Conservation (phyloP, 2,888 invertebrate species). For the Xestoiulus laeticollis region DNA sequence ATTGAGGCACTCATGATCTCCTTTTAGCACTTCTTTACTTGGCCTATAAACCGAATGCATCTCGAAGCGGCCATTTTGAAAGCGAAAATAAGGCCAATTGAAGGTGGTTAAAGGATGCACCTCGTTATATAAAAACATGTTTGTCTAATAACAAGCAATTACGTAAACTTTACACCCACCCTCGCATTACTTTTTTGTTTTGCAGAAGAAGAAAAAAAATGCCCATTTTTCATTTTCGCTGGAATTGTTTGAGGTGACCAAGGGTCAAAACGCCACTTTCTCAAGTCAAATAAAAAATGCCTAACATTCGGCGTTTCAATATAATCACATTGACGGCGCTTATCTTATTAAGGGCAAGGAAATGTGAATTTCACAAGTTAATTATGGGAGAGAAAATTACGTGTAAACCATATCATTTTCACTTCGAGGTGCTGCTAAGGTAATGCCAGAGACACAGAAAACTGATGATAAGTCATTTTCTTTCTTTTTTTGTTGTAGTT, state of each 20-base stretch:
- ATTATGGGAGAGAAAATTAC: conserved; percentile 19
- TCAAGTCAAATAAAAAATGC: background rate
- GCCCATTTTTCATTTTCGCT: background rate
- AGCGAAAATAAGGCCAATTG: conserved; percentile 18
- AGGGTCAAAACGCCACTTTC: conserved; percentile 11
- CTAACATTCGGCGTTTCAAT: background rate
- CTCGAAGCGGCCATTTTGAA: background rate
- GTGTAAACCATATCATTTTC: conserved; percentile 3
- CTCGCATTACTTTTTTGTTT: background rate
- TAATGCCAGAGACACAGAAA: background rate
- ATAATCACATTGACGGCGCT: background rate
- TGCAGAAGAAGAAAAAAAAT: background rate
- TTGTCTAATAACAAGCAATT: conserved; percentile 12
- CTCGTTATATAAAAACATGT: conserved; percentile 19
- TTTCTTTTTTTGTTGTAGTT: background rate
- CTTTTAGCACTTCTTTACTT: background rate
- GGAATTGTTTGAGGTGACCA: background rate
- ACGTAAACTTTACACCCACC: conserved; percentile 8
- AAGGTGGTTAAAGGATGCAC: conserved; percentile 12
- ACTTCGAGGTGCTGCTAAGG: background rate
- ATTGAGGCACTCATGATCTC: background rate
- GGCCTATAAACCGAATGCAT: background rate
- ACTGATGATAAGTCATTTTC: background rate
- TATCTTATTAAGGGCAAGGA: background rate
- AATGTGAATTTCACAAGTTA: background rate